Evolutionary conservation across 2,888 invertebrate species (phyloP), one percentile per base, ranked within the genome.

Genomic region (Schrankia costaestrigalis): DNA sequence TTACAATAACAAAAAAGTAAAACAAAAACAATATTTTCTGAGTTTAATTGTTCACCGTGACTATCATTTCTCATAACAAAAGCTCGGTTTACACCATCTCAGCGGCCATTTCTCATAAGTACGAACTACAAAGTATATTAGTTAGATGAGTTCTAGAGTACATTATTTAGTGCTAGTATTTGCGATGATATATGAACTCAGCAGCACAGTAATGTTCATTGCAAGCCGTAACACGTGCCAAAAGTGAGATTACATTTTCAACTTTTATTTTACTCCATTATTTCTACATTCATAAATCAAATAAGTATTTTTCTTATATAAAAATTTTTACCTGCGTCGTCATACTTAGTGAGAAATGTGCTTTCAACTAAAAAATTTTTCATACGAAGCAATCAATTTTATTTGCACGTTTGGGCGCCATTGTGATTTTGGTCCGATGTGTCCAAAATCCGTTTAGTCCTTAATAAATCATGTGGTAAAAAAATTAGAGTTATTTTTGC

Each of bases 401-500:
- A 73, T 77, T 73, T 73, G 68, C 64, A 65, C 56, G 57, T 56
- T 57, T n/a, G n/a, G 63, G 51, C 50, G 46, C 63, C 69, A 66
- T 71, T 73, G 70, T 69, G 46, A 50, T 44, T 59, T 56, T 68
- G 69, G 64, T 64, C 65, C 62, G 46, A 55, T 49, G 46, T 53
- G 52, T 46, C 59, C 54, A 46, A 57, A 71, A 65, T 71, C 65
- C 70, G 71, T 64, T 66, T 56, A 64, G 48, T 53, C 66, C 59
- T 41, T 62, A 60, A 80, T 79, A 78, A 79, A 81, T 82, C 78
- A 77, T 65, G 55, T 32, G 43, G 61, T 55, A 57, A 56, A 67
- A 67, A 73, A 76, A 78, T 77, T 76, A 63, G 65, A 72, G 67
- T 68, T 70, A 71, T 78, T 76, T 76, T 73, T 60, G 48, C 51